phyloP scores from a whole-genome alignment of 2,888 invertebrate species.

The Clostera curtula region DNA sequence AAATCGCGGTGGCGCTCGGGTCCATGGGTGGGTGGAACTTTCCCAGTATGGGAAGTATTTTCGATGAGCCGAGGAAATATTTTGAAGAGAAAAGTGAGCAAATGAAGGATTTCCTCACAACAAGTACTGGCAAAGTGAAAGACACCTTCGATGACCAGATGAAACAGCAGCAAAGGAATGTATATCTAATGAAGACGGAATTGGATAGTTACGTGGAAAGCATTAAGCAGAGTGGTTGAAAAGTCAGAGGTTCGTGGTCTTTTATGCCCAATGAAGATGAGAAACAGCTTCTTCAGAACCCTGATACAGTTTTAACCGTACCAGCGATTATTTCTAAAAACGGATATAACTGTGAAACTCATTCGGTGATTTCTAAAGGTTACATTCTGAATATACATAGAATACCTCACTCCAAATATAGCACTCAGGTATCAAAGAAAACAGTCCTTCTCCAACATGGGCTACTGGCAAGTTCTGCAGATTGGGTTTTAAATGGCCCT shows the following conservation, averaged over 20 bases:
- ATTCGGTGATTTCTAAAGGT: conserved; percentile 84
- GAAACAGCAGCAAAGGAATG: conserved; percentile 40
- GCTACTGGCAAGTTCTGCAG: conserved; percentile 83
- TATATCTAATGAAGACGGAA: conserved; percentile 35
- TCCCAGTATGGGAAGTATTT: conserved; percentile 19
- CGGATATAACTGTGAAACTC: conserved; percentile 82
- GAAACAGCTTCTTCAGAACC: conserved; percentile 33
- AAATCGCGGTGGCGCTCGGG: too few species aligned
- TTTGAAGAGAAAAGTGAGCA: conserved; percentile 27
- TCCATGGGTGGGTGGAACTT: too few species aligned
- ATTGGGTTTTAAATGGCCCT: conserved; percentile 84
- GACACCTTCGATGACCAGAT: conserved; percentile 41
- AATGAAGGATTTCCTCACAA: conserved; percentile 32
- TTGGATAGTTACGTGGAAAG: conserved; percentile 41
- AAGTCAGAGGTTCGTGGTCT: conserved; percentile 37
- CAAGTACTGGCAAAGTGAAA: conserved; percentile 31
- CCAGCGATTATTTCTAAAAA: conserved; percentile 59
- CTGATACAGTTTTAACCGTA: conserved; percentile 47
- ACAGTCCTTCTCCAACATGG: conserved; percentile 87
- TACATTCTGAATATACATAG: conserved; percentile 87
- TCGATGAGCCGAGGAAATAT: conserved; percentile 17
- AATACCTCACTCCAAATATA: conserved; percentile 76
- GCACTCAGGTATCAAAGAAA: conserved; percentile 30
- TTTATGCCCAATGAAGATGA: conserved; percentile 31
- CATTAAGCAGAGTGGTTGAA: conserved; percentile 36